Evolutionary conservation across 2,113 vertebrate species (phyloP), one percentile per base, ranked within the genome.

Genomic region (Saccopteryx bilineata): DNA sequence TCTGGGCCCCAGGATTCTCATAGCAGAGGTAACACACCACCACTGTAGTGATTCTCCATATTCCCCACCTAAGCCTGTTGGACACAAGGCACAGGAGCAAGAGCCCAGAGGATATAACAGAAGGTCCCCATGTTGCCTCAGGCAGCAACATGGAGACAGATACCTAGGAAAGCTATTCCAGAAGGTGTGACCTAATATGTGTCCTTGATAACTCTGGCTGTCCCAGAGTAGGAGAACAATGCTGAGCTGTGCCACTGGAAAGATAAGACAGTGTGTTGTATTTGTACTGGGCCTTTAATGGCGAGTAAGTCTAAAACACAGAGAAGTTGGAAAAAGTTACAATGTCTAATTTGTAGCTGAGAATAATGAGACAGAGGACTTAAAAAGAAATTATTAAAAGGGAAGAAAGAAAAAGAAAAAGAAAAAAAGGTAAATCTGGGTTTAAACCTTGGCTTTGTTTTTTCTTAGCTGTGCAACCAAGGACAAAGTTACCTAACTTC

Each of bases 301-400:
- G 58, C 11, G 28, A 87, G 63, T 68, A 72, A 58, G 21, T 61
- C 26, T 21, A 83, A 65, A 1, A 71, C 15, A 78, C 5, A 46
- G 71, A 92, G 54, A 94, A 69, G 2, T 3, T 84, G 72, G 48
- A 63, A 66, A 84, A 94, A 54, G 54, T 63, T 71, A 65, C 82
- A 65, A 66, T 76, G 9, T 60, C 71, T 52, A 68, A 87, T 65
- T 15, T 78, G n/a, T 50, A 48, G 8, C 21, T 87, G 63, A 91
- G 52, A 68, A 69, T 63, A 39, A 66, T 2, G 19, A 60, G 18
- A 63, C 2, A 31, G 71, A 87, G 82, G 21, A n/a, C 83, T 52
- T 6, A 60, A n/a, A 94, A 61, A 26, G 17, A 39, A 39, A 39
- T 39, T 39, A 39, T 39, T 3, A 39, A 39, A 39, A 39, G 39